phyloP scores from a whole-genome alignment of 2,888 invertebrate genomes.

The Ennomos erosarius region DNA sequence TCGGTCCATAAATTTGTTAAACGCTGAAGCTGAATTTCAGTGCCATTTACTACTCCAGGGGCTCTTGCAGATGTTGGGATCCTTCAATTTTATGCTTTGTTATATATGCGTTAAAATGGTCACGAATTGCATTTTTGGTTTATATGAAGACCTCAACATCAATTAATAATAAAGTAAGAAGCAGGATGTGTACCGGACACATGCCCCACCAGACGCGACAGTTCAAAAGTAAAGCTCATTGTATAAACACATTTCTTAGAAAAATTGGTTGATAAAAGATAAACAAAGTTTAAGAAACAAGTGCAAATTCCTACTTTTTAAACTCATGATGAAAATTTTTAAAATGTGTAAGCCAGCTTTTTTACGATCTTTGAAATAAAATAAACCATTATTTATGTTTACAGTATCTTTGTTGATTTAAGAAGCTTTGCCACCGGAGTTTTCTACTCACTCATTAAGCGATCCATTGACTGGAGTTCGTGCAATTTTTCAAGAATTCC shows the following conservation, averaged over 20 bases:
- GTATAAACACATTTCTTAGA: too few species aligned
- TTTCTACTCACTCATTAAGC: constrained; percentile 12
- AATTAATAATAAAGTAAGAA: too few species aligned
- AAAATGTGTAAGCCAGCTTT: too few species aligned
- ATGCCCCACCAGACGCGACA: too few species aligned
- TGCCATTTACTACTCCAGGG: constrained; percentile 55
- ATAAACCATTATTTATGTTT: background rate
- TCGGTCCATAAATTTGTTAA: constrained; percentile 64
- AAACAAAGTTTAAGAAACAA: too few species aligned
- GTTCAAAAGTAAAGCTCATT: too few species aligned
- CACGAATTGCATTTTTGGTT: constrained; percentile 26
- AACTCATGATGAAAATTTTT: too few species aligned
- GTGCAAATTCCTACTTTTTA: too few species aligned
- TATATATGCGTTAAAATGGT: constrained; percentile 60
- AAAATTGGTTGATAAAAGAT: too few species aligned
- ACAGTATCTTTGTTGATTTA: background rate
- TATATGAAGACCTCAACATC: too few species aligned
- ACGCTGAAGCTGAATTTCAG: constrained; percentile 55
- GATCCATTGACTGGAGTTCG: constrained; percentile 19
- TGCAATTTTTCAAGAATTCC: constrained; percentile 29
- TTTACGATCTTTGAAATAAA: too few species aligned
- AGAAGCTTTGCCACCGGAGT: background rate
- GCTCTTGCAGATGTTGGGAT: constrained; percentile 38
- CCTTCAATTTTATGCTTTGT: constrained; percentile 66
- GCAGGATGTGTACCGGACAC: too few species aligned